Evolutionary conservation across 30 jellyfish, hydroid and myxozoan species (phyloP).

Genomic region (Clytia hemisphaerica): DNA sequence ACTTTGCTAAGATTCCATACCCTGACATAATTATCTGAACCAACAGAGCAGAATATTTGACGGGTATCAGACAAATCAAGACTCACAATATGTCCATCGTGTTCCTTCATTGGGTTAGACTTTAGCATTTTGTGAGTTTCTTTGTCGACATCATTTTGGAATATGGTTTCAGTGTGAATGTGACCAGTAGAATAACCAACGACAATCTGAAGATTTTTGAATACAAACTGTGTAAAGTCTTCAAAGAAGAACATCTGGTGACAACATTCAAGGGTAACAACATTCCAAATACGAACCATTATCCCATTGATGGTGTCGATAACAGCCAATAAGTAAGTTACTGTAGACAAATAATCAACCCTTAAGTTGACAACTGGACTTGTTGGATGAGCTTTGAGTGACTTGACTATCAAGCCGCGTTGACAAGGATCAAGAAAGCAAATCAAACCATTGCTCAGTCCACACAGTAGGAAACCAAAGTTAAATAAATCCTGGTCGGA

Average conservation of each 20-base stretch:
- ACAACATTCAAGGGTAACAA: background rate
- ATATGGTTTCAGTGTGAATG: too few species aligned
- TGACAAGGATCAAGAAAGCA: slow-evolving; percentile 36
- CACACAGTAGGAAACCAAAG: slow-evolving; percentile 54
- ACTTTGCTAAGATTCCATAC: background rate
- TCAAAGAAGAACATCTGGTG: background rate
- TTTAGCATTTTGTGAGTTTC: too few species aligned
- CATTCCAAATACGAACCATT: background rate
- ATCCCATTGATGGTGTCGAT: slow-evolving; percentile 1
- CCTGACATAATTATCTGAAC: slow-evolving; percentile 1
- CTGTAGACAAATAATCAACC: background rate
- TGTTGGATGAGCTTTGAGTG: slow-evolving; percentile 15
- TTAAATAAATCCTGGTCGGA: background rate
- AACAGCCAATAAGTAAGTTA: background rate
- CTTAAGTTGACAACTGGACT: slow-evolving; percentile 2
- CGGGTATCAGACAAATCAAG: too few species aligned
- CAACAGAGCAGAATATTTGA: slow-evolving; percentile 11
- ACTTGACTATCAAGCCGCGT: background rate
- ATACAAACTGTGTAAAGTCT: too few species aligned
- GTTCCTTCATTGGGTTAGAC: too few species aligned
- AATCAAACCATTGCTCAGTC: slow-evolving; percentile 65
- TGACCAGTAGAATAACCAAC: too few species aligned
- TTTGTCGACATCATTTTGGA: too few species aligned
- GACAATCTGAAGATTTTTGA: too few species aligned
- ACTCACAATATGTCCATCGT: too few species aligned